phyloP scores from a whole-genome alignment of 1,140 invertebrate genomes.

The Chironomus striatipennis region DNA sequence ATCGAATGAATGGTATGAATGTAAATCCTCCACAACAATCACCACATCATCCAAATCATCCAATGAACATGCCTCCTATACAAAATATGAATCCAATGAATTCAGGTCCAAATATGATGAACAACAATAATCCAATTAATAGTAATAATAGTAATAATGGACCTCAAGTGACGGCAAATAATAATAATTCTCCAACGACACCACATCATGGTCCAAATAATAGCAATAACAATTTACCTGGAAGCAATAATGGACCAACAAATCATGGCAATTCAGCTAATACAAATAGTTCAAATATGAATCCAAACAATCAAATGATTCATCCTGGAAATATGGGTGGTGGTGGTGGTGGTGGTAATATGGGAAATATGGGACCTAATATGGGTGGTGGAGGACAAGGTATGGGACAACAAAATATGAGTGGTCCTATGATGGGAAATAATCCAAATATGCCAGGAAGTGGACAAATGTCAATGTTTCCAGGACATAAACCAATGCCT shows the following conservation, averaged over 20 bases:
- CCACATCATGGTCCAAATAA: background rate
- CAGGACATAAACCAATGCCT: constrained; percentile 57
- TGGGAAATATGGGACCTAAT: constrained; percentile 31
- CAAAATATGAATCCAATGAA: background rate
- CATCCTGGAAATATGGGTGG: background rate
- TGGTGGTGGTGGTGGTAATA: background rate
- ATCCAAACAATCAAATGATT: background rate
- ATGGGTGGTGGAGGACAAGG: background rate
- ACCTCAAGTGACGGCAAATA: background rate
- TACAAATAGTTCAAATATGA: constrained; percentile 19
- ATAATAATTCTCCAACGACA: background rate
- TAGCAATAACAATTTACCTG: background rate
- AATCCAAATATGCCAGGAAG: constrained; percentile 23
- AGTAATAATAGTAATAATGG: background rate
- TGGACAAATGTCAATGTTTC: background rate
- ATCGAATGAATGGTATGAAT: background rate
- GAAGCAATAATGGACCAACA: constrained; percentile 22
- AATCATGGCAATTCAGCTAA: background rate
- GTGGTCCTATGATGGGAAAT: constrained; percentile 33
- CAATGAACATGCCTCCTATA: constrained; percentile 39
- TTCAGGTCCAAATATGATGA: constrained; percentile 1
- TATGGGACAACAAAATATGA: constrained; percentile 40
- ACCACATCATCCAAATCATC: constrained; percentile 31
- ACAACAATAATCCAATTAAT: background rate
- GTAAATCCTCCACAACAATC: background rate